These are phyloP conservation scores for Rhinoraja longicauda DNA, from an alignment of 2,797 vertebrate genomes.

Conservation along the genomic window DNA sequence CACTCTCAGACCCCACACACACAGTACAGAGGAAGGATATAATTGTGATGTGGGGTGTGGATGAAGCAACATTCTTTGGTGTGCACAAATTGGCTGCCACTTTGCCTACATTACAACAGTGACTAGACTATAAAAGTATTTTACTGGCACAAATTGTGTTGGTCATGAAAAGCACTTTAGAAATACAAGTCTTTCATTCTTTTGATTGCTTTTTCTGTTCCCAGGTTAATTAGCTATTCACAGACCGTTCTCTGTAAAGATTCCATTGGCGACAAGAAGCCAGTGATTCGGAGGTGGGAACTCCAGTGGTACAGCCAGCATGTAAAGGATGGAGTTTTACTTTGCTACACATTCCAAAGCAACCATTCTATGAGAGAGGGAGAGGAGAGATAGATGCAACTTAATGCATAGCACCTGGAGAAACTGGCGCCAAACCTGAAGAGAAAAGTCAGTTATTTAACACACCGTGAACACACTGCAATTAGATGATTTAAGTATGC, in stretches of 20 bases:
- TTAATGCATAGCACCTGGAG: neutral
- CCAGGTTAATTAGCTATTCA: neutral
- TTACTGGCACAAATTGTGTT: neutral
- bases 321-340: neutral
- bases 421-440: neutral
- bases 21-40: no score
- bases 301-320: neutral
- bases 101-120: neutral
- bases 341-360: neutral
- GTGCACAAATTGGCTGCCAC: neutral
- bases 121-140: neutral
- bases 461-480: neutral
- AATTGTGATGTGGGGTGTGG: no score
- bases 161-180: neutral
- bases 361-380: neutral
- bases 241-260: neutral
- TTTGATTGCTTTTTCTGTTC: neutral
- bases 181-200: constrained; percentile 6
- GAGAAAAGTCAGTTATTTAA: neutral
- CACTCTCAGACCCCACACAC: no score
- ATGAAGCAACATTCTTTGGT: neutral
- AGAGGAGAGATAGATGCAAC: neutral
- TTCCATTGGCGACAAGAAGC: neutral
- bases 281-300: neutral
- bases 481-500: neutral